Conservation (phyloP, 2,888 invertebrate species). For the Galerucella pusilla region DNA sequence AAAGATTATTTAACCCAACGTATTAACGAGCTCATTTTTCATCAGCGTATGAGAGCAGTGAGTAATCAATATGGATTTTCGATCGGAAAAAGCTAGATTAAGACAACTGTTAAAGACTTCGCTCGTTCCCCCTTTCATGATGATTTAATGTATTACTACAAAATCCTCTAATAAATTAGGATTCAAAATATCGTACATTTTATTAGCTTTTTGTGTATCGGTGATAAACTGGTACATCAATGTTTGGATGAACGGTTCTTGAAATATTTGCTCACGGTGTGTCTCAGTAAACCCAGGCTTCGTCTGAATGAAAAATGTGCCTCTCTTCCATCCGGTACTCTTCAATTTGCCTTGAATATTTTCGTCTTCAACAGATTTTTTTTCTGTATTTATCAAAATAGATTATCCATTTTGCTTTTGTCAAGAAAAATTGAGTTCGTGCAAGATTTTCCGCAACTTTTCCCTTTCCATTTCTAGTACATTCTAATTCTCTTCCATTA, state of each 20-base stretch:
- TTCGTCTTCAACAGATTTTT: no score
- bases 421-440: no score
- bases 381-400: no score
- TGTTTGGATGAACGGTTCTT: conserved; percentile 11
- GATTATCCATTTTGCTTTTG: no score
- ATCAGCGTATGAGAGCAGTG: conserved; percentile 40
- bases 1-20: conserved; percentile 43
- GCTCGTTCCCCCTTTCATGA: conserved; percentile 38
- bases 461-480: no score
- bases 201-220: conserved; percentile 30
- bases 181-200: conserved; percentile 28
- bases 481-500: no score
- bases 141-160: conserved; percentile 39
- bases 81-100: conserved; percentile 44
- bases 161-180: conserved; percentile 39
- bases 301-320: no score
- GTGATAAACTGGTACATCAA: conserved; percentile 21
- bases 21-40: conserved; percentile 46
- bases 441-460: no score
- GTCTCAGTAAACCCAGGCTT: no score
- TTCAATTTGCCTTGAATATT: no score
- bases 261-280: no score
- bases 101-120: conserved; percentile 45
- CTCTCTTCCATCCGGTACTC: no score
- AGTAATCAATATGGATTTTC: conserved; percentile 46